Evolutionary conservation across 2,888 invertebrate genomes (phyloP).

Genomic region (Cosmopolites sordidus): DNA sequence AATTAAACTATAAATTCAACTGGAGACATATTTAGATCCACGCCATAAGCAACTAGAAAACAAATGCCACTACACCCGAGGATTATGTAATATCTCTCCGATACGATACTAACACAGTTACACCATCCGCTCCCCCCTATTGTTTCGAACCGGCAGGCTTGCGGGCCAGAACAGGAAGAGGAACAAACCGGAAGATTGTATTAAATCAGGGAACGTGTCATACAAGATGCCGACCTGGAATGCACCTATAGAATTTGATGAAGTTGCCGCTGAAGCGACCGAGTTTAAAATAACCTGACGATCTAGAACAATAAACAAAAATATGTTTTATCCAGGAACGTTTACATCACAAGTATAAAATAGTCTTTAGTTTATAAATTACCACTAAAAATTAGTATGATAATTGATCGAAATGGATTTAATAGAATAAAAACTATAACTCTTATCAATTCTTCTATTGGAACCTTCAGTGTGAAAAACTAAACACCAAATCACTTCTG

Average conservation of each 20-base stretch:
- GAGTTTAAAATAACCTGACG: background rate
- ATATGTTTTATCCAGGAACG: too few species aligned
- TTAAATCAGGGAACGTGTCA: conserved; percentile 23
- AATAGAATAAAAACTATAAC: too few species aligned
- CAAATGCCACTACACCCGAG: conserved; percentile 8
- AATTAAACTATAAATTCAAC: too few species aligned
- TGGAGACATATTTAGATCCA: too few species aligned
- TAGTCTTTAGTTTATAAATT: too few species aligned
- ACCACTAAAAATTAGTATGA: too few species aligned
- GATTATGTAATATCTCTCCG: background rate
- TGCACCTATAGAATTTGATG: background rate
- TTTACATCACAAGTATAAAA: too few species aligned
- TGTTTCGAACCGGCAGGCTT: conserved; percentile 4
- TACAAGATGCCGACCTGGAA: conserved; percentile 12
- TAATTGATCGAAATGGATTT: too few species aligned
- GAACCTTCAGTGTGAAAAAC: too few species aligned
- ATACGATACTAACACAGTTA: background rate
- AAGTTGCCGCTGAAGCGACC: background rate
- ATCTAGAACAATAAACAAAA: too few species aligned
- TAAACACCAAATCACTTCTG: too few species aligned
- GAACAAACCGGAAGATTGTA: conserved; percentile 24
- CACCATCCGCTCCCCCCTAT: conserved; percentile 8
- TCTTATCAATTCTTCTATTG: too few species aligned
- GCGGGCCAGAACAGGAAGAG: conserved; percentile 17
- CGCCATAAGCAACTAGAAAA: conserved; percentile 6